Conservation (phyloP, 2,113 vertebrate genomes). For the Saccopteryx leptura region DNA sequence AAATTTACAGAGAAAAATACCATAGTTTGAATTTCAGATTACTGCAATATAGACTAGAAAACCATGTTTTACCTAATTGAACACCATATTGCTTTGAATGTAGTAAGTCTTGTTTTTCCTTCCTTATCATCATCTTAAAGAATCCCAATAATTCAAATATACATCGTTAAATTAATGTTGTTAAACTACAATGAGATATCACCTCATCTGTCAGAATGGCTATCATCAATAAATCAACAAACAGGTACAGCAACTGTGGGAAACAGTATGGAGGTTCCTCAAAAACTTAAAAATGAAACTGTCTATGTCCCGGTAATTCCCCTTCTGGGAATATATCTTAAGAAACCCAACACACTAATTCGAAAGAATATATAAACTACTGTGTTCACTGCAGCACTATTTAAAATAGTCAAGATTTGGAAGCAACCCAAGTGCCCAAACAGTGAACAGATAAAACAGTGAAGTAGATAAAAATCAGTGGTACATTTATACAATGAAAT, state of each 20-base stretch:
- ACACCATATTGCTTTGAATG: background rate
- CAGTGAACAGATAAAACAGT: too few species aligned
- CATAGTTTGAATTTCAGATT: background rate
- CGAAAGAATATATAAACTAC: background rate
- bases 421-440: too few species aligned
- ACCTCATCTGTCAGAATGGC: background rate
- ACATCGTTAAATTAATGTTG: background rate
- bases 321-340: background rate
- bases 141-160: slow-evolving; percentile 29
- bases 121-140: background rate
- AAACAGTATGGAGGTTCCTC: background rate
- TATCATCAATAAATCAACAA: background rate
- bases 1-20: background rate
- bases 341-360: background rate
- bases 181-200: background rate
- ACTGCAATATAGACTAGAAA: background rate
- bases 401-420: too few species aligned
- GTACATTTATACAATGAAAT: background rate
- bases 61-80: slow-evolving; percentile 22
- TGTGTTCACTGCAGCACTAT: too few species aligned
- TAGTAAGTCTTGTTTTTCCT: background rate
- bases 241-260: background rate
- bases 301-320: background rate
- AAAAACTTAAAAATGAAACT: background rate
- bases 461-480: too few species aligned